A percentile compares a stretch with the other conserved stretches of the same genome.
These are phyloP conservation scores for Pseudolaguvia tuberculata DNA, from an alignment of 2,113 vertebrate species.

Conservation along the genomic window DNA sequence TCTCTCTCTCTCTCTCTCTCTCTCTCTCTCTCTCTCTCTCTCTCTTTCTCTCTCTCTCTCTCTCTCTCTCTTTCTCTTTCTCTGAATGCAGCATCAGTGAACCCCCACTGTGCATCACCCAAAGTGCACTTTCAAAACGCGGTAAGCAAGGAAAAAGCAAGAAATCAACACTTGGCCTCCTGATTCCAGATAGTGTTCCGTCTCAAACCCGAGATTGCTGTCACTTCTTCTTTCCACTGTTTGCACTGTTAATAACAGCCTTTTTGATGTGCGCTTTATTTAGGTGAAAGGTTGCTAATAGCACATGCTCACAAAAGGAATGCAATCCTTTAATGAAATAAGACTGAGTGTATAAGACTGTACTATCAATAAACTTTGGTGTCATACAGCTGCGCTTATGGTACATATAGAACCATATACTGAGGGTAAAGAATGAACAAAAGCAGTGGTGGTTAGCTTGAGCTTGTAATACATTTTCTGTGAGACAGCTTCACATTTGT, in stretches of 20 bases:
- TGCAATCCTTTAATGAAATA: neutral
- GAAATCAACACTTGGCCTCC: constrained; percentile 1
- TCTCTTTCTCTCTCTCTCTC: too few species aligned
- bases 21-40: too few species aligned
- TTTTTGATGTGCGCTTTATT: too few species aligned
- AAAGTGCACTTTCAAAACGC: constrained; percentile 5
- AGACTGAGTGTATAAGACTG: too few species aligned
- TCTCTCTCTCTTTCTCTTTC: constrained; percentile 8
- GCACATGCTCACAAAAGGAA: neutral
- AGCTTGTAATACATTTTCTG: neutral
- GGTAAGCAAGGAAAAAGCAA: neutral
- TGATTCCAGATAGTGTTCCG: neutral
- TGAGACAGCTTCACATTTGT: neutral
- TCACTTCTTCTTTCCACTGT: too few species aligned
- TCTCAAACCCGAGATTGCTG: too few species aligned
- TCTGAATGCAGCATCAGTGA: constrained; percentile 5
- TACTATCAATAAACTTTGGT: neutral
- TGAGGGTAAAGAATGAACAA: too few species aligned
- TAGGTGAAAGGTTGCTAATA: too few species aligned
- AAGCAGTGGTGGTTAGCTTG: neutral
- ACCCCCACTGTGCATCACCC: constrained; percentile 2
- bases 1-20: neutral
- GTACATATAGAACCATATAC: neutral
- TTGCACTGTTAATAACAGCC: too few species aligned
- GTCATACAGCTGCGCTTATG: neutral